These are phyloP conservation scores for Calidris pugnax DNA, from an alignment of 2,113 vertebrate species.

Conservation along the genomic window DNA sequence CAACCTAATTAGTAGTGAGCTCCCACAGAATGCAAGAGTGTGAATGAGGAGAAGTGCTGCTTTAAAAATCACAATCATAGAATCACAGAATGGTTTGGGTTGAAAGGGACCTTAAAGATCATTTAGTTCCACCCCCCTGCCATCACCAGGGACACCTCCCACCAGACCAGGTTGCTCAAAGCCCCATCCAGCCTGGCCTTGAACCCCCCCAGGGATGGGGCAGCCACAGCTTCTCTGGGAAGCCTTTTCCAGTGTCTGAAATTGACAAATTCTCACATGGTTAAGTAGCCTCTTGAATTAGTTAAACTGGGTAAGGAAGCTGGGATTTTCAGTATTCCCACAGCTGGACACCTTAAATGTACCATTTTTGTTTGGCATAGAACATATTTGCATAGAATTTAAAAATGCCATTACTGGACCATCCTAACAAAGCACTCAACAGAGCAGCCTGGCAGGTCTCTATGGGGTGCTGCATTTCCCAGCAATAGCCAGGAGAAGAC, in stretches of 20 bases:
- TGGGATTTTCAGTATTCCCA: background rate
- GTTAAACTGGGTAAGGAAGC: background rate
- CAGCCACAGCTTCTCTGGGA: background rate
- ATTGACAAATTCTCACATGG: background rate
- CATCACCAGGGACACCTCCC: background rate
- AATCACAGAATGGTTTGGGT: background rate
- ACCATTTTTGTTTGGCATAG: background rate
- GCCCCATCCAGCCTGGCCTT: background rate
- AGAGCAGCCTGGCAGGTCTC: background rate
- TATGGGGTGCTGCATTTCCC: background rate
- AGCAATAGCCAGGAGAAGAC: conserved; percentile 31
- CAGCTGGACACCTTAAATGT: conserved; percentile 21
- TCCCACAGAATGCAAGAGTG: background rate
- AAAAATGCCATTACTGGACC: background rate
- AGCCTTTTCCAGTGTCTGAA: background rate
- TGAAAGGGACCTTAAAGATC: background rate
- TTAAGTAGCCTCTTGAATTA: conserved; percentile 4
- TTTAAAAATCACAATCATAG: background rate
- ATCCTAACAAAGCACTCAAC: background rate
- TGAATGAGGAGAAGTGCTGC: background rate
- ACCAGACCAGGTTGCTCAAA: background rate
- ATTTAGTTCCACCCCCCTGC: background rate
- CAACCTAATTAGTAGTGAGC: conserved; percentile 1
- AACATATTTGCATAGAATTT: background rate
- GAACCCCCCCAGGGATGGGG: background rate